Conservation (phyloP, 2,113 vertebrate species). For the Pelobates fuscus region DNA sequence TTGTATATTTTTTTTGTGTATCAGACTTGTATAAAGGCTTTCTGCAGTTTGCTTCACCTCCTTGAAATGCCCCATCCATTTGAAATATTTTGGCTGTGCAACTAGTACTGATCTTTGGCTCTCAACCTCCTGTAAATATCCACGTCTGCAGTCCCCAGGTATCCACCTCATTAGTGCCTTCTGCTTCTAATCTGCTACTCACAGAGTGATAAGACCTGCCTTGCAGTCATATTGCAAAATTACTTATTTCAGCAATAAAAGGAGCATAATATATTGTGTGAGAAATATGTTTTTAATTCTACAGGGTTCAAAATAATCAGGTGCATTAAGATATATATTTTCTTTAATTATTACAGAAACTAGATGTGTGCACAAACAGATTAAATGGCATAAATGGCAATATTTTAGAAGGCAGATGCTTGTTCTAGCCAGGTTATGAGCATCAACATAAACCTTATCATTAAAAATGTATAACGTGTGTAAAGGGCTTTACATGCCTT, state of each 20-base stretch:
- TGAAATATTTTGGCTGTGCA: constrained; percentile 27
- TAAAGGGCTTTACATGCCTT: too few relatives aligned
- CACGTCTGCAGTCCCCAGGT: constrained; percentile 38
- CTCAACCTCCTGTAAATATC: constrained; percentile 28
- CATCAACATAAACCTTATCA: neutral
- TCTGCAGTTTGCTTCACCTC: too few relatives aligned
- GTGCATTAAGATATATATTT: constrained; percentile 3
- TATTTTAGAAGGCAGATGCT: constrained; percentile 27
- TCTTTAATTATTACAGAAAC: constrained; percentile 31
- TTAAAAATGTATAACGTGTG: neutral
- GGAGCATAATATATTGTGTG: constrained; percentile 6
- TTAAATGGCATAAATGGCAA: neutral
- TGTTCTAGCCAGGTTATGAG: neutral
- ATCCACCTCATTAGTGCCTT: constrained; percentile 48
- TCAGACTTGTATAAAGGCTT: too few relatives aligned
- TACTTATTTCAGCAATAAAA: constrained; percentile 48
- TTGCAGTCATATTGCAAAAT: constrained; percentile 42
- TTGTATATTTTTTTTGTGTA: too few relatives aligned
- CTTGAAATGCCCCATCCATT: too few relatives aligned
- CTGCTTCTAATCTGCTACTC: constrained; percentile 48
- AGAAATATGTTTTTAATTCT: constrained; percentile 8
- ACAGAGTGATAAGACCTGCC: constrained; percentile 46
- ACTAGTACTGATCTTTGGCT: constrained; percentile 29
- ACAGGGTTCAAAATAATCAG: constrained; percentile 4
- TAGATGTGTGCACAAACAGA: constrained; percentile 24